Conservation (phyloP, 2,113 vertebrate genomes). For the Mus pahari region DNA sequence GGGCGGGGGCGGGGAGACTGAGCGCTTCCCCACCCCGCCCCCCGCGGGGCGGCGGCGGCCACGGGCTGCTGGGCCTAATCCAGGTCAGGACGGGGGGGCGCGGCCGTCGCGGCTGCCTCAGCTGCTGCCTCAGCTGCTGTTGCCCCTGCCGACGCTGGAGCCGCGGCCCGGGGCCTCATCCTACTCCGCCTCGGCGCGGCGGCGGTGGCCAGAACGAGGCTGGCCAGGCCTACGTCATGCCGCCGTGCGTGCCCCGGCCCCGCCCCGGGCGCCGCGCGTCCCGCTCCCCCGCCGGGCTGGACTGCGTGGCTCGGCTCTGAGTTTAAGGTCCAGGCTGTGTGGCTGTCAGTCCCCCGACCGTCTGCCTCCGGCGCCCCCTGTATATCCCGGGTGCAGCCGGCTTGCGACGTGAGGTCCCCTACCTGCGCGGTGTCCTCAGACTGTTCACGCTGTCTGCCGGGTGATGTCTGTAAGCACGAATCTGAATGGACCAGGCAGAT, state of each 20-base stretch:
- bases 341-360: neutral
- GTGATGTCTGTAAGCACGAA: slow-evolving; percentile 1
- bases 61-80: slow-evolving; percentile 76
- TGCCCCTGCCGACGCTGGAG: slow-evolving; percentile 72
- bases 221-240: slow-evolving; percentile 71
- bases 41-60: slow-evolving; percentile 80
- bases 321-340: neutral
- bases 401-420: neutral
- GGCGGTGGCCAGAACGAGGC: slow-evolving; percentile 74
- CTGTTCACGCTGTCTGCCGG: neutral
- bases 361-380: neutral
- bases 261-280: slow-evolving; percentile 63
- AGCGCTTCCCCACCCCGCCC: slow-evolving; percentile 80
- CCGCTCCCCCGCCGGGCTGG: slow-evolving; percentile 7
- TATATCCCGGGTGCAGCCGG: neutral
- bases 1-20: slow-evolving; percentile 74
- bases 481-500: neutral
- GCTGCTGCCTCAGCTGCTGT: slow-evolving; percentile 80
- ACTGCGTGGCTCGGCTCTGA: neutral
- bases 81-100: slow-evolving; percentile 77
- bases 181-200: slow-evolving; percentile 73
- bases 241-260: slow-evolving; percentile 73
- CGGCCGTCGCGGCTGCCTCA: slow-evolving; percentile 76
- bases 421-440: neutral
- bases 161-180: slow-evolving; percentile 76